Base-by-base conservation (phyloP, 1,140 invertebrate genomes). In the Archivesica marissinica region DNA sequence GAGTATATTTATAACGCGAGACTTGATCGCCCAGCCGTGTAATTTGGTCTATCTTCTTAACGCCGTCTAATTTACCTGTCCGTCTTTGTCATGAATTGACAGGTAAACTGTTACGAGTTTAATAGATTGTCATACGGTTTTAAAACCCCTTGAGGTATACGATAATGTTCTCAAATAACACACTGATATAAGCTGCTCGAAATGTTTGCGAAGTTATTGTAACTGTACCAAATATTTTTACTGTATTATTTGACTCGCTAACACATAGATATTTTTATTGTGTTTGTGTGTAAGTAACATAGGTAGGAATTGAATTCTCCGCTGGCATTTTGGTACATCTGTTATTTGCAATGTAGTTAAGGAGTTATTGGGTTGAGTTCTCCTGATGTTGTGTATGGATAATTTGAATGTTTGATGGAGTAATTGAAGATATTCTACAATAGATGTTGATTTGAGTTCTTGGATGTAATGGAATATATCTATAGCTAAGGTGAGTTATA, bases 41-140 rank as follows among this genome's bases (percentile, higher is more conserved):
- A 72, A 72, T 15, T 30, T 23, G 13, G 17, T 23, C 23, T 41
- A 72, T 41, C 28, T 17, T 47, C 39, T 72, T 72, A 72, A 72
- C 66, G 66, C 66, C 47, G 35, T 50, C 66, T 72, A 72, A 72
- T 72, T 38, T 72, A 72, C 66, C 44, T 72, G 66, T 72, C 38
- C 25, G 44, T 41, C 39, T 72, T 72, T 72, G 66, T 50, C 44
- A 41, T 72, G 66, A 72, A 30, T 13, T 72, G 66, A 72, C 66
- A 72, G 66, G 66, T 72, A 72, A 72, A 41, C 66, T 72, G 66
- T 72, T 72, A 72, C 66, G 44, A 72, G 39, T 72, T 41, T 72
- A 44, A 72, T 72, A 72, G 66, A 72, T 72, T 72, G 66, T 50
- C 44, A 72, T 72, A 30, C 35, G 44, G 66, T 50, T 72, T 47